phyloP scores from a whole-genome alignment of 2,113 vertebrate genomes.

The Chionomys nivalis region DNA sequence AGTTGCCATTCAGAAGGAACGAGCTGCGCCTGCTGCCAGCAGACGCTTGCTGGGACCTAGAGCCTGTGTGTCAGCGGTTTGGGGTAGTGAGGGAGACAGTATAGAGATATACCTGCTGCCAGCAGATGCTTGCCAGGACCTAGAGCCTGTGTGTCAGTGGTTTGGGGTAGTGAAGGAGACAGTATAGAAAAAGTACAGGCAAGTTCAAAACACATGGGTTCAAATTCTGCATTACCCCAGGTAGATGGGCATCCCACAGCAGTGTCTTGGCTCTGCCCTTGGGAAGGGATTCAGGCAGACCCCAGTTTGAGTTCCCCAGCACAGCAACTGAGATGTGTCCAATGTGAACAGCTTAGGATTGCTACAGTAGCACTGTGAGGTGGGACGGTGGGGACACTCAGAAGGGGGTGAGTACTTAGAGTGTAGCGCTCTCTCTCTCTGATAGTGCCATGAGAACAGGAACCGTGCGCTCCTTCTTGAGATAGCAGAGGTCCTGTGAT shows the following conservation, averaged over 20 bases:
- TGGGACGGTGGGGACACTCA: fast-evolving
- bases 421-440: no score
- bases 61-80: fast-evolving
- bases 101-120: no score
- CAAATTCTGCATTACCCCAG: neutral
- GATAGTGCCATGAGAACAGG: neutral
- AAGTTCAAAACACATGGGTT: neutral
- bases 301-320: neutral
- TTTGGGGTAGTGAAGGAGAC: fast-evolving
- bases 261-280: neutral
- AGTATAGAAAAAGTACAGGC: neutral
- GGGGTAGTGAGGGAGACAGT: fast-evolving
- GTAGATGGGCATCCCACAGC: neutral
- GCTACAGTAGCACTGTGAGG: neutral
- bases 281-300: neutral
- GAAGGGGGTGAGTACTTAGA: neutral
- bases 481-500: neutral
- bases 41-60: fast-evolving
- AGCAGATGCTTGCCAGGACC: neutral
- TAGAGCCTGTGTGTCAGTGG: fast-evolving
- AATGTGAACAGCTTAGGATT: neutral
- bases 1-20: neutral
- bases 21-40: neutral
- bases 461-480: neutral
- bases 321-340: neutral